These are phyloP conservation scores for Melinaea marsaeus DNA, from an alignment of 2,888 invertebrate genomes.

Conservation along the genomic window DNA sequence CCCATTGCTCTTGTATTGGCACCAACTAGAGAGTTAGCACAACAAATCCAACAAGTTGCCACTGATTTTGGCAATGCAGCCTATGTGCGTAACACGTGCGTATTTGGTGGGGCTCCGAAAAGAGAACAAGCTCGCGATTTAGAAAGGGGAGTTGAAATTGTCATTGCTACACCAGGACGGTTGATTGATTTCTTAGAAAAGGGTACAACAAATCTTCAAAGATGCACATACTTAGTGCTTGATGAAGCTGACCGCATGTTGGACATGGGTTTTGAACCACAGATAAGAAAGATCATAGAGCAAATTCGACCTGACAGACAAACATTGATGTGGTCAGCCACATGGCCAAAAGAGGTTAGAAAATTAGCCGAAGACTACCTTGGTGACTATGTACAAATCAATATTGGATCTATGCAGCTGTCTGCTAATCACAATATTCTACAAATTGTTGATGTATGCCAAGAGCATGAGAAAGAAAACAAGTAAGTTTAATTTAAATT, in stretches of 20 bases:
- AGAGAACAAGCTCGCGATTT: conserved; percentile 84
- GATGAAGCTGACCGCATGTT: conserved; percentile 97
- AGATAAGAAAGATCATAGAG: conserved; percentile 94
- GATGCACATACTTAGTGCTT: conserved; percentile 90
- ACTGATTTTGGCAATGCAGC: conserved; percentile 87
- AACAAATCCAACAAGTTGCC: conserved; percentile 90
- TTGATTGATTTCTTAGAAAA: conserved; percentile 90
- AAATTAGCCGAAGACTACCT: conserved; percentile 95
- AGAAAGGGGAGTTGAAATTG: conserved; percentile 89
- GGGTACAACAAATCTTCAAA: conserved; percentile 83
- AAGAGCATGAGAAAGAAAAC: conserved; percentile 90
- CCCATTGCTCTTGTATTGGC: conserved; percentile 90
- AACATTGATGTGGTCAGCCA: conserved; percentile 99
- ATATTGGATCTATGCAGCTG: conserved; percentile 91
- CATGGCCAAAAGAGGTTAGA: conserved; percentile 98
- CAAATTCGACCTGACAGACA: conserved; percentile 96
- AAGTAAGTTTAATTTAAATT: conserved; percentile 55
- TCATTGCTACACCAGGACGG: conserved; percentile 93
- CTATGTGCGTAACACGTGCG: conserved; percentile 88
- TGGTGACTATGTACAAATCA: conserved; percentile 92
- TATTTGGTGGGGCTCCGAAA: conserved; percentile 96
- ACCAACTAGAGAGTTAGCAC: conserved; percentile 87
- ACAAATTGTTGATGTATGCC: conserved; percentile 91
- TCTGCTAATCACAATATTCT: conserved; percentile 95
- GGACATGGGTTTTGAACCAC: conserved; percentile 99